Evolutionary conservation across 2,888 invertebrate species (phyloP), one percentile per base, ranked within the genome.

Genomic region (Tiliacea citrago): DNA sequence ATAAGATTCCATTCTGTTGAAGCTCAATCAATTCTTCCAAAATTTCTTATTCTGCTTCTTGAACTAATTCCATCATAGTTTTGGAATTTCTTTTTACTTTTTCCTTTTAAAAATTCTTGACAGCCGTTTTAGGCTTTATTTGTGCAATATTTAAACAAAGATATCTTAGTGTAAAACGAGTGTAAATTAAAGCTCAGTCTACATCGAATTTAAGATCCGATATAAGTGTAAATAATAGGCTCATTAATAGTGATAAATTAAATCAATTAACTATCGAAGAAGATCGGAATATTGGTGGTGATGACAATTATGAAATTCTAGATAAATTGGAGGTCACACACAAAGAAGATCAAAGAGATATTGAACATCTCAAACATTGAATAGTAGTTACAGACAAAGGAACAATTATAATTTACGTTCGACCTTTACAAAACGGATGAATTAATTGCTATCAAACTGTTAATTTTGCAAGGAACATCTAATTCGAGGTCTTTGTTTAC

Each of bases 91-190:
- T 35, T 47, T 68, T 53, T 24, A 39, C 12, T 42, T n/a, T 74
- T 77, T 63, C 24, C 39, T 55, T 49, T 53, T 5, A 42, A 45
- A 72, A 75, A 73, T 53, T 72, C 68, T 68, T 66, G 51, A 77
- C 73, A 73, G 77, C 76, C 66, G 73, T 79, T 74, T 77, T 74
- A 82, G 82, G 77, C 73, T 68, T 79, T 68, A 73, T 77, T 69
- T 51, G 90, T 90, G 90, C 90, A 90, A 90, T 90, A 90, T 83
- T 82, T 24, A 82, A 84, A 87, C 88, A 85, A 89, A 88, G 86
- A 87, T 83, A 77, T 73, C 45, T 70, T 88, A 88, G 78, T 80
- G 62, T 79, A 63, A 63, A 70, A 63, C 65, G 75, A 79, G 77
- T 87, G 81, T 87, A 83, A 78, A 84, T 84, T 83, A 81, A 76